phyloP scores from a whole-genome alignment of 2,113 vertebrate species.

The Nettapus auritus region DNA sequence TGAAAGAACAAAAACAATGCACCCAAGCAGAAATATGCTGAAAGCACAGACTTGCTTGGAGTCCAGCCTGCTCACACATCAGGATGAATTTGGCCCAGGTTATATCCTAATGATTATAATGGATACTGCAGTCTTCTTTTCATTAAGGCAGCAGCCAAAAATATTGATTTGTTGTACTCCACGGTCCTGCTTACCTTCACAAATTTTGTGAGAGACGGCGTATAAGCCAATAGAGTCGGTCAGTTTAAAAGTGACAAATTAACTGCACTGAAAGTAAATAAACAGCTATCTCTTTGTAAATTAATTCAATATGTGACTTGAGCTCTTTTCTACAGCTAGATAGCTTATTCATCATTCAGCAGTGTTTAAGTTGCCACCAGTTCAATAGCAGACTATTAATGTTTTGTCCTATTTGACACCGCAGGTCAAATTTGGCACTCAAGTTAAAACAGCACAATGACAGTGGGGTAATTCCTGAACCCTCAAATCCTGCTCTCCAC shows the following conservation, averaged over 20 bases:
- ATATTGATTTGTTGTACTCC: slow-evolving; percentile 57
- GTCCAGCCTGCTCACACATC: not conserved
- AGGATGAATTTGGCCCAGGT: slow-evolving; percentile 38
- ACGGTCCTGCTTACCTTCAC: slow-evolving; percentile 54
- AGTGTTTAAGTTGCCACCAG: slow-evolving; percentile 36
- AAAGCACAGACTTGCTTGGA: not conserved
- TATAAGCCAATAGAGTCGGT: slow-evolving; percentile 48
- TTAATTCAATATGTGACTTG: slow-evolving; percentile 65
- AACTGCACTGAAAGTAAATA: slow-evolving; percentile 66
- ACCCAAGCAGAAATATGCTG: not conserved
- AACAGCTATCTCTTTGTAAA: slow-evolving; percentile 60
- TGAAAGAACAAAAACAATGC: not conserved
- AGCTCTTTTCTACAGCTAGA: slow-evolving; percentile 53
- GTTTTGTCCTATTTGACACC: not conserved
- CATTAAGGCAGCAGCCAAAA: slow-evolving; percentile 60
- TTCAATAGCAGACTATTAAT: slow-evolving; percentile 36
- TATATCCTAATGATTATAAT: slow-evolving; percentile 53
- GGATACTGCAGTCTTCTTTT: slow-evolving; percentile 50
- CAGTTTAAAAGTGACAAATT: slow-evolving; percentile 62
- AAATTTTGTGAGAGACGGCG: slow-evolving; percentile 23
- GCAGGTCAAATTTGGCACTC: not conserved
- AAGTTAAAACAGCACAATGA: not conserved
- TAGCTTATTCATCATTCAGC: slow-evolving; percentile 66
- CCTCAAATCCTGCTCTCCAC: not conserved
- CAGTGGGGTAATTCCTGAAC: not conserved